Conservation (phyloP, 1,140 invertebrate genomes). For the Drosophila quadrilineata region DNA sequence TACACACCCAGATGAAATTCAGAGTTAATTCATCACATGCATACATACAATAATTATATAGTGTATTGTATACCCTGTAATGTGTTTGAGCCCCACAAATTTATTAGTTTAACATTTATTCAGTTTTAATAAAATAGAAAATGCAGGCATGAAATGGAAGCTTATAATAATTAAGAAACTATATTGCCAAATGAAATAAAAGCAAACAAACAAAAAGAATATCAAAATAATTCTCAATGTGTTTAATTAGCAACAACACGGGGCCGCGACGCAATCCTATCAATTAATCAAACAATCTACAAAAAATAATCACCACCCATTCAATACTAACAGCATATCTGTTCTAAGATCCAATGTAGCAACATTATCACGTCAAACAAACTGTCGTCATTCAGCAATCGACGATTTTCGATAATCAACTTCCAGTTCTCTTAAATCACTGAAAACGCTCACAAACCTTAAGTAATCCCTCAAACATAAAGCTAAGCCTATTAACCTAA, state of each 20-base stretch:
- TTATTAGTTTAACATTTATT: conserved; percentile 51
- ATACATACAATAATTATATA: conserved; percentile 37
- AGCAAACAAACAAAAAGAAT: conserved; percentile 11
- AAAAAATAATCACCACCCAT: conserved; percentile 35
- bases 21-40: conserved; percentile 21
- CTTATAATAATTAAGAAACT: conserved; percentile 17
- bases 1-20: conserved; percentile 30
- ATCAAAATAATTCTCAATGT: conserved; percentile 14
- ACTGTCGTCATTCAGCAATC: conserved; percentile 35
- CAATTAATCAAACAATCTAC: conserved; percentile 4
- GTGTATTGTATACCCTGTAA: conserved; percentile 47
- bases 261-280: conserved; percentile 1
- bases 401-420: conserved; percentile 26
- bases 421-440: conserved; percentile 52
- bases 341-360: conserved; percentile 42
- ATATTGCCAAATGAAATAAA: too few species aligned
- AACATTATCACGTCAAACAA: conserved; percentile 75
- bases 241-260: conserved; percentile 17
- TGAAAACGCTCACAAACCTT: conserved; percentile 66
- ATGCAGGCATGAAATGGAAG: conserved; percentile 34
- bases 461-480: conserved; percentile 27
- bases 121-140: conserved; percentile 11
- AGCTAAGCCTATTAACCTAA: conserved; percentile 62
- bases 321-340: conserved; percentile 45
- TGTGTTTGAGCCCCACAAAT: conserved; percentile 50